Evolutionary conservation across 92 coral and sea anemone genomes (phyloP), one percentile per base, ranked within the genome.

Genomic region (Zoanthus sansibaricus): DNA sequence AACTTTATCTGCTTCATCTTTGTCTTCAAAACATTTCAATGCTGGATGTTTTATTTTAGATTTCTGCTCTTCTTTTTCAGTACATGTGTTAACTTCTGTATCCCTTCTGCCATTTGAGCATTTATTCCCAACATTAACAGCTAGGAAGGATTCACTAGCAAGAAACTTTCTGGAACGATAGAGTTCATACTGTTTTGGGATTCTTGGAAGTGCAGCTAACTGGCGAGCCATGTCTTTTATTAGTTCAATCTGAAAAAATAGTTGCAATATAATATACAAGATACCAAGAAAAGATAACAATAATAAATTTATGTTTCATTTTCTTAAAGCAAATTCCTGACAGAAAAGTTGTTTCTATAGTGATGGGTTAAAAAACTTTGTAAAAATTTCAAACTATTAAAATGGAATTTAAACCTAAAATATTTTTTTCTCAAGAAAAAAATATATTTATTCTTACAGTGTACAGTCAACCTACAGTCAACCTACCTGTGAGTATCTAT

Each of bases 151-250:
- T 17, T 94, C 98, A 49, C 94, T 78, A 58, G 88, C 72, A 30
- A 88, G 83, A 11, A 94, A 89, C 49, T 83, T 78, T 77, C 92
- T 94, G 30, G 95, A 78, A 61, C 98, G 92, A 80, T 94, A 94
- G 72, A 94, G 84, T 55, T 94, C 98, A 87, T 93, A 94, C 71
- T 92, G 93, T 64, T 89, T 94, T 13, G 92, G 56, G 25, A 52
- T 85, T 73, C 94, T 95, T 55, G 99, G 95, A 77, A 97, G 89
- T 67, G 99, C 99, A 64, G 99, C 99, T 10, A 97, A 84, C 78
- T 97, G 99, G 61, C 99, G 79, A 49, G 99, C 99, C 99, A 97
- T 97, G 86, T 97, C 99, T 78, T 97, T 97, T 68, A 97, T 97
- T 47, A 87, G 61, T 17, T 86, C 93, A 85, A 97, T 88, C 99